Percentiles rank a stretch among this genome's conserved stretches.
Evolutionary conservation across 2,113 vertebrate genomes (phyloP).

Genomic region (Pachycephala philippinensis): DNA sequence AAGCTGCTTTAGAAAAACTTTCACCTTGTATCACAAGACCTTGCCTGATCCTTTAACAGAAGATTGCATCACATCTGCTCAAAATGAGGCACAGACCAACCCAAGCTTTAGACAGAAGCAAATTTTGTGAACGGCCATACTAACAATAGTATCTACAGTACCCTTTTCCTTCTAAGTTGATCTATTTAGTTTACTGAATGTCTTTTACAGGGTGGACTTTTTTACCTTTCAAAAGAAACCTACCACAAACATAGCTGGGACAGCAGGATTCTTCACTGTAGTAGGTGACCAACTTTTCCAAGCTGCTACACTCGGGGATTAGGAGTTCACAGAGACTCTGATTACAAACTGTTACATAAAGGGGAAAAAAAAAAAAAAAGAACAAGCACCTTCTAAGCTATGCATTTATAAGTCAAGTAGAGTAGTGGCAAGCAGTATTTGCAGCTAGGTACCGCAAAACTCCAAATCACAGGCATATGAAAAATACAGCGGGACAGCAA

Average conservation of each 20-base stretch:
- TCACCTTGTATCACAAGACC: neutral
- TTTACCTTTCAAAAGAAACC: constrained; percentile 41
- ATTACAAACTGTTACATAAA: constrained; percentile 85
- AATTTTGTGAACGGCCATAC: neutral
- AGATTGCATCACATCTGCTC: neutral
- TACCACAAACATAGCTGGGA: constrained; percentile 86
- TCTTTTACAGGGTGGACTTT: neutral
- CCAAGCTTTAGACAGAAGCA: neutral
- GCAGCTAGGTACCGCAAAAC: neutral
- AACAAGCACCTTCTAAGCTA: neutral
- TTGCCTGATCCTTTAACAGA: fast-evolving
- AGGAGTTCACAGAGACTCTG: constrained; percentile 83
- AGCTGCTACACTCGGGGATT: constrained; percentile 79
- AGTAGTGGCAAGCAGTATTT: neutral
- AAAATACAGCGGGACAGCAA: neutral
- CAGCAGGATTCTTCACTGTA: constrained; percentile 91
- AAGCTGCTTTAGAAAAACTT: neutral
- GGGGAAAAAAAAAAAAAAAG: neutral
- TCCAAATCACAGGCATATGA: neutral
- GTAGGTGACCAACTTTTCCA: constrained; percentile 86
- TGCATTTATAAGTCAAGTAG: neutral
- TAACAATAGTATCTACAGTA: neutral
- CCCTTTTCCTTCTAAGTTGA: neutral
- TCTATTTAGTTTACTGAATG: neutral
- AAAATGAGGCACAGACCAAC: neutral